Evolutionary conservation across 2,797 vertebrate species (phyloP), one percentile per base, ranked within the genome.

Genomic region (Mormyrops attenuatus): DNA sequence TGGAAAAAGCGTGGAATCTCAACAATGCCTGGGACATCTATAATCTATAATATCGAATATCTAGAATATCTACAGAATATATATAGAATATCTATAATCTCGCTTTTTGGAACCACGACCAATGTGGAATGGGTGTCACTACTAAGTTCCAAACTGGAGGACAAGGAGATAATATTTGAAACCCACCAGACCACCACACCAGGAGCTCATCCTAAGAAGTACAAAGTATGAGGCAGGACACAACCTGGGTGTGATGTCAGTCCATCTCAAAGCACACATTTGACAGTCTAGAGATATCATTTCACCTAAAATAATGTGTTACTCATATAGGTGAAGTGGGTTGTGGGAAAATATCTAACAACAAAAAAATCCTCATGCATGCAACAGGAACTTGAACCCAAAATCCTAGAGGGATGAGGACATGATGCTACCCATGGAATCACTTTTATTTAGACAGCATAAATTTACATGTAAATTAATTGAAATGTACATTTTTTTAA

Each of bases 21-120:
- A 89, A 86, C 93, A 92, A 92, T 91, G 91, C 93, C 93, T 92
- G 91, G 88, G 22, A 57, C 84, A 91, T 90, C 92, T 92, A 93
- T 92, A n/a, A n/a, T n/a, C n/a, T n/a, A n/a, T n/a, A n/a, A n/a
- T n/a, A n/a, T n/a, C n/a, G n/a, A n/a, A n/a, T n/a, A n/a, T n/a
- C n/a, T n/a, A n/a, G n/a, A n/a, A n/a, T n/a, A n/a, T n/a, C n/a
- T n/a, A n/a, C n/a, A n/a, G n/a, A n/a, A n/a, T n/a, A n/a, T n/a
- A n/a, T n/a, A n/a, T n/a, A n/a, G n/a, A n/a, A 52, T 22, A 26
- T 26, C 57, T 26, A 9, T 63, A 63, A 20, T 49, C 60, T 38
- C 3, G 0, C 20, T 47, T 60, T 88, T 44, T n/a, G 63, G 49
- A n/a, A 57, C 69, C 50, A 53, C 3, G 4, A 63, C 49, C n/a